Evolutionary conservation across 2,888 invertebrate genomes (phyloP).

Genomic region (Lottia gigantea): DNA sequence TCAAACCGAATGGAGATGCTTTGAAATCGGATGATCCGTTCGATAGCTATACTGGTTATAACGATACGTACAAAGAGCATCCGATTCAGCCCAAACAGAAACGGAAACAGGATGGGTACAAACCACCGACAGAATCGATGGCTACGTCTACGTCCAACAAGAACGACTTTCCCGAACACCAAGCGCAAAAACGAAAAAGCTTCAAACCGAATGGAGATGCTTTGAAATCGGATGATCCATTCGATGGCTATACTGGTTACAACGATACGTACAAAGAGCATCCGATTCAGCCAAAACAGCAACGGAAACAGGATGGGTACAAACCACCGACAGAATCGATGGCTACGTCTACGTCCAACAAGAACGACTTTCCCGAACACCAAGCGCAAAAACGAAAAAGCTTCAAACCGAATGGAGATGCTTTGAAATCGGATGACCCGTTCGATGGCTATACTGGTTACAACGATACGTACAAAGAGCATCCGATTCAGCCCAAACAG

Average conservation of each 20-base stretch:
- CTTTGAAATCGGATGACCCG: not conserved
- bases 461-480: conserved; percentile 25
- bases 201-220: conserved; percentile 45
- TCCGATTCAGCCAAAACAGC: conserved; percentile 30
- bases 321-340: not conserved
- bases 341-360: conserved; percentile 13
- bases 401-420: conserved; percentile 16
- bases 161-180: conserved; percentile 41
- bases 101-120: conserved; percentile 40
- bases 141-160: conserved; percentile 48
- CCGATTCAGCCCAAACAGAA: conserved; percentile 40
- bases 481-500: conserved; percentile 43
- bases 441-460: conserved; percentile 10
- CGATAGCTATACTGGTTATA: conserved; percentile 55
- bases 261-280: conserved; percentile 36
- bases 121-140: conserved; percentile 43
- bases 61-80: conserved; percentile 54
- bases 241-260: conserved; percentile 41
- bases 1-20: not conserved
- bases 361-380: conserved; percentile 10
- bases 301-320: not conserved
- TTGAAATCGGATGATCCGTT: conserved; percentile 49
- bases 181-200: conserved; percentile 34
- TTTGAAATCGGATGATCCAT: conserved; percentile 23
- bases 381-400: conserved; percentile 7